Percentiles rank a stretch among this genome's conserved stretches.
Conservation (phyloP, 1,140 invertebrate species). For the Dendroctonus ponderosae region DNA sequence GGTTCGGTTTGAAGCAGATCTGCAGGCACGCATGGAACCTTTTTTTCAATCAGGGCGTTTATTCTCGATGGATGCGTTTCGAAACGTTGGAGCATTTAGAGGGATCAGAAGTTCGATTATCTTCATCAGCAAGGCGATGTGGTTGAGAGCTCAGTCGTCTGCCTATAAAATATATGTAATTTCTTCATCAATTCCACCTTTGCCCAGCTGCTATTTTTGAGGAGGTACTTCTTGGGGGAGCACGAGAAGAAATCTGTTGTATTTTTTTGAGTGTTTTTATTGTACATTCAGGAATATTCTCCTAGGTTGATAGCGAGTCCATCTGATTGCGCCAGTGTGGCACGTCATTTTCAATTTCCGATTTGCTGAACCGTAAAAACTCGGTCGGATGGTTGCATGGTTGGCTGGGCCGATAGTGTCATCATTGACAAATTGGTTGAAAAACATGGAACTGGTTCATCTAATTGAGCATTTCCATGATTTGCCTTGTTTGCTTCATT, state of each 20-base stretch:
- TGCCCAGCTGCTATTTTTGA: too few species aligned
- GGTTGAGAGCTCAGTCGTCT: too few species aligned
- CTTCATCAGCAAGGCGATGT: too few species aligned
- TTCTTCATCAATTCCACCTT: too few species aligned
- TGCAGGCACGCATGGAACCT: conserved; percentile 8
- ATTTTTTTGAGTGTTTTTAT: too few species aligned
- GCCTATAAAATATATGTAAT: too few species aligned
- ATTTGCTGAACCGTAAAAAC: conserved; percentile 20
- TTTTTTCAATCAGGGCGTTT: not conserved
- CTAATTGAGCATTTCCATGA: not conserved
- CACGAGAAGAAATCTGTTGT: too few species aligned
- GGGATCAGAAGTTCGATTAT: too few species aligned
- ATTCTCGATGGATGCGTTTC: conserved; percentile 1
- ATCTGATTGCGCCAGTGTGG: conserved; percentile 12
- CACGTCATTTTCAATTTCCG: conserved; percentile 30
- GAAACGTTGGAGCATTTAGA: too few species aligned
- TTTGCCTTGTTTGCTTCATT: too few species aligned
- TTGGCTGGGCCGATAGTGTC: conserved; percentile 19
- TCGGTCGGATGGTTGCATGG: conserved; percentile 22
- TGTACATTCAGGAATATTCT: not conserved
- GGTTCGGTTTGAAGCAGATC: conserved; percentile 6
- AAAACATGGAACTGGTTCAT: not conserved
- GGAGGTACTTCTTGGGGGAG: too few species aligned
- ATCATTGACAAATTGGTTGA: conserved; percentile 24
- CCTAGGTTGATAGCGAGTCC: conserved; percentile 11